Base-by-base conservation (phyloP, 2,888 invertebrate genomes). In the Zelleria hepariella region DNA sequence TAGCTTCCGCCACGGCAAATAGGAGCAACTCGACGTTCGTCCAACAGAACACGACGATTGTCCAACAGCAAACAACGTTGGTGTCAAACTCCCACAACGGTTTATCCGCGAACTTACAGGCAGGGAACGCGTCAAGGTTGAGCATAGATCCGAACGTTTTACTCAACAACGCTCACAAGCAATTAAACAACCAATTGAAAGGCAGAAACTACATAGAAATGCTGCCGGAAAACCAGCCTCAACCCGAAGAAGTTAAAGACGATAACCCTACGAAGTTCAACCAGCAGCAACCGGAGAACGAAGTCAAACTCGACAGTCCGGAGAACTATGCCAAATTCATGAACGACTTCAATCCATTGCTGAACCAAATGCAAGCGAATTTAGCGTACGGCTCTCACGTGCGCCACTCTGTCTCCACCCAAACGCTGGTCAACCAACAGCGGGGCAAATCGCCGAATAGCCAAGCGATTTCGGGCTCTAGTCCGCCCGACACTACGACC, bases 31-130 rank as follows among this genome's bases (percentile, higher is more conserved):
- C 93, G 0, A 95, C 95, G 0, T 95, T 93, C 69, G 94, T 95
- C 1, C 95, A 95, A 67, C 95, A 95, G 68, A 96, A 95, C 72
- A 95, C 95, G 0, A 95, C 95, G 0, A 95, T 96, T 68, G 94
- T 95, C 2, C 94, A 94, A 70, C 94, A 94, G 68, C 94, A 94
- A 74, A 94, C 94, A 0, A 94, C 94, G 0, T 92, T 94, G 84
- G 92, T 94, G 3, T 92, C 94, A 0, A 93, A 93, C 69, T 92
- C 93, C 68, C 92, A 91, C 63, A 80, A 80, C 64, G 65, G 79
- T 80, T 70, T 73, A 80, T 24, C 69, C 77, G 24, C 67, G 71
- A 24, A 76, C 74, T 32, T 60, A 77, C 27, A 77, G 76, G 57
- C 72, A 74, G 83, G 70, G 4, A 80, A 78, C 48, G 70, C 86